Evolutionary conservation across 1,140 invertebrate genomes (phyloP).

Genomic region (Solen grandis): DNA sequence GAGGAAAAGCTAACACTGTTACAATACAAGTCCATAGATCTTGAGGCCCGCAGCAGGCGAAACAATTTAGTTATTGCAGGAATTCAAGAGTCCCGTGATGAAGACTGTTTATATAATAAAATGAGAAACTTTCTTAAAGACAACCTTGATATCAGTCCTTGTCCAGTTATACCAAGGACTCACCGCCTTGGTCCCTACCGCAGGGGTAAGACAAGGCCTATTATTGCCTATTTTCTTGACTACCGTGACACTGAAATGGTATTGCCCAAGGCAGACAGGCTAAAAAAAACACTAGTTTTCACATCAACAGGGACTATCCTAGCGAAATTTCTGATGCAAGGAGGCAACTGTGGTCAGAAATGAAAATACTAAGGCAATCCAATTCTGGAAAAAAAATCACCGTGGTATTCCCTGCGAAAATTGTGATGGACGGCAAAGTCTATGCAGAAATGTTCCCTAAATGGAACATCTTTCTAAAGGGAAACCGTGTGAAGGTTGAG

Average conservation of each 20-base stretch:
- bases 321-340: neutral
- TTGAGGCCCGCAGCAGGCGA: conserved; percentile 11
- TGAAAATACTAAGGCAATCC: neutral
- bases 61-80: conserved; percentile 17
- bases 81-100: neutral
- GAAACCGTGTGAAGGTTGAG: neutral
- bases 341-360: neutral
- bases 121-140: neutral
- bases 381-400: neutral
- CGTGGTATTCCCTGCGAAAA: conserved; percentile 13
- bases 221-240: conserved; percentile 11
- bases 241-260: neutral
- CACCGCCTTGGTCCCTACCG: neutral
- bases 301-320: conserved; percentile 30
- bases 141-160: neutral
- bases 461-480: neutral
- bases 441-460: too few species aligned
- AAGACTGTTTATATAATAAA: conserved; percentile 7
- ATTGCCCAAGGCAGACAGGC: neutral
- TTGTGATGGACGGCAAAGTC: too few species aligned
- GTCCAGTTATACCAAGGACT: neutral
- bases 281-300: neutral
- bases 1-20: neutral
- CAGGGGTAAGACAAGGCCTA: neutral
- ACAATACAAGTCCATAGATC: conserved; percentile 17